Conservation (phyloP, 1,140 invertebrate species). For the Drosophila athabasca region DNA sequence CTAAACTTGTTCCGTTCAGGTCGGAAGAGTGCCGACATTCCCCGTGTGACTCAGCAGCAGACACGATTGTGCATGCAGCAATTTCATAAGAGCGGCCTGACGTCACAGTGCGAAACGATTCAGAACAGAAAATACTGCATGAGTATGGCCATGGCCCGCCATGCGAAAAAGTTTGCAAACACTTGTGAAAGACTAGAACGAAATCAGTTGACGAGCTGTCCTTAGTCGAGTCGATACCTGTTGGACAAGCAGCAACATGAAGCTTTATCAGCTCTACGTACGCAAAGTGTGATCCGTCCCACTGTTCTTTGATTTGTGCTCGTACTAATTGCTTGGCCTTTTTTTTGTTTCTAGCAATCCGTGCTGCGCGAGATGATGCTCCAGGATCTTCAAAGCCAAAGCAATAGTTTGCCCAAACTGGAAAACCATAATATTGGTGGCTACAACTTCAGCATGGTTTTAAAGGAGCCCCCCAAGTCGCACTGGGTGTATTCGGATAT, state of each 20-base stretch:
- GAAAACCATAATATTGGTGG: conserved; percentile 71
- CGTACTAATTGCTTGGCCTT: background rate
- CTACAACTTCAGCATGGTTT: conserved; percentile 61
- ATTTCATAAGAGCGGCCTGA: conserved; percentile 49
- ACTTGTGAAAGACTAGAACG: conserved; percentile 37
- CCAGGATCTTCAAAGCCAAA: conserved; percentile 60
- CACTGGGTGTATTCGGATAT: conserved; percentile 64
- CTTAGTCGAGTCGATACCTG: conserved; percentile 6
- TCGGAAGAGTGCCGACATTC: conserved; percentile 6
- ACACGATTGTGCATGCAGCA: conserved; percentile 9
- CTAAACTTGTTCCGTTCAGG: conserved; percentile 7
- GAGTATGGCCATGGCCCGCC: no score
- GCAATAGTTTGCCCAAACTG: conserved; percentile 66
- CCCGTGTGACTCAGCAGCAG: conserved; percentile 27
- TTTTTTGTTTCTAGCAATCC: conserved; percentile 63
- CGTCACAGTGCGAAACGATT: conserved; percentile 14
- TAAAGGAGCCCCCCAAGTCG: conserved; percentile 60
- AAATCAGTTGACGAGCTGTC: background rate
- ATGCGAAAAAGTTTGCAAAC: conserved; percentile 21
- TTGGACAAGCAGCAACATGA: conserved; percentile 27
- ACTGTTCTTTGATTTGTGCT: background rate
- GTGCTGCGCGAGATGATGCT: conserved; percentile 72
- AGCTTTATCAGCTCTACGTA: conserved; percentile 45
- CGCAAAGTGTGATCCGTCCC: conserved; percentile 16
- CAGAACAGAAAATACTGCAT: no score